Conservation (phyloP, 2,888 invertebrate genomes). For the Campaea margaritaria region DNA sequence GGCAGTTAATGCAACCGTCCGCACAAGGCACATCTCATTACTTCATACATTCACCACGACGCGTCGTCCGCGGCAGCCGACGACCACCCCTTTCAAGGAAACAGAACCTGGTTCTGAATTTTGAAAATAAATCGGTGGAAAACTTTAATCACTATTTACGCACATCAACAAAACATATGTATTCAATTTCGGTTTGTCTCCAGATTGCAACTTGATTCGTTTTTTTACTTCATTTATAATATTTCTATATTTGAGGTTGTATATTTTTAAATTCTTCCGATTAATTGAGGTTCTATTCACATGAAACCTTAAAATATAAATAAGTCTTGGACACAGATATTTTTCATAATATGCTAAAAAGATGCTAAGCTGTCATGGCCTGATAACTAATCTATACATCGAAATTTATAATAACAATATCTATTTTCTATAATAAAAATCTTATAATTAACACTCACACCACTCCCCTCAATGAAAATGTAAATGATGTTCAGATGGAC, state of each 20-base stretch:
- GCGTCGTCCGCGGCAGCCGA: slow-evolving; percentile 52
- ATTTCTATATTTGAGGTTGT: no score
- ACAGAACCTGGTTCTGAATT: slow-evolving; percentile 79
- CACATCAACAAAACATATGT: slow-evolving; percentile 26
- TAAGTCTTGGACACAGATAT: slow-evolving; percentile 78
- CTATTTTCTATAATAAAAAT: slow-evolving; percentile 64
- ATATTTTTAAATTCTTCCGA: slow-evolving; percentile 1
- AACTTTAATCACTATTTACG: slow-evolving; percentile 52
- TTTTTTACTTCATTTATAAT: no score
- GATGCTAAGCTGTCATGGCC: slow-evolving; percentile 81
- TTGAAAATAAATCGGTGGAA: slow-evolving; percentile 79
- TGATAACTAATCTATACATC: slow-evolving; percentile 75
- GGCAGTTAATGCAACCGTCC: slow-evolving; percentile 84
- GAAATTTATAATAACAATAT: slow-evolving; percentile 73
- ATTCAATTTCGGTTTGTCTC: slow-evolving; percentile 11
- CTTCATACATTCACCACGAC: slow-evolving; percentile 32
- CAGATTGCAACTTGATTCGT: slow-evolving; percentile 12
- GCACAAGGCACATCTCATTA: slow-evolving; percentile 72
- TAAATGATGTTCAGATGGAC: slow-evolving; percentile 72
- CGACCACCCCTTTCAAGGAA: slow-evolving; percentile 59
- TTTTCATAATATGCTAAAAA: slow-evolving; percentile 52
- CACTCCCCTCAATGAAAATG: slow-evolving; percentile 78
- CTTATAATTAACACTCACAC: slow-evolving; percentile 77
- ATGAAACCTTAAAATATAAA: slow-evolving; percentile 67
- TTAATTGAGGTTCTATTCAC: slow-evolving; percentile 38